A percentile compares a stretch with the other conserved stretches of the same genome.
phyloP scores from a whole-genome alignment of 2,113 vertebrate genomes.

The Craseonycteris thonglongyai region DNA sequence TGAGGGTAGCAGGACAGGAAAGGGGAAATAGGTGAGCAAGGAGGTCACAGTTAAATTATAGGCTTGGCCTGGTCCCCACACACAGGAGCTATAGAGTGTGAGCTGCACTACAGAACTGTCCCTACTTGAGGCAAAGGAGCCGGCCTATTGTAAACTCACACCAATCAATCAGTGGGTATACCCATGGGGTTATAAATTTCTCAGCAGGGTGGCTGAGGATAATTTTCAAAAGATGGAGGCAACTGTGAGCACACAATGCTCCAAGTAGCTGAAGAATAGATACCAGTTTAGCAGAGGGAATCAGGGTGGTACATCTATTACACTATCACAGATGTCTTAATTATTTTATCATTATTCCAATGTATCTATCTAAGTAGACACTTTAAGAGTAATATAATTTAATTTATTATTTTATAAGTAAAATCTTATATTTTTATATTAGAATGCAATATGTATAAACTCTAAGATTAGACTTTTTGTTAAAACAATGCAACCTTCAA shows the following conservation, averaged over 20 bases:
- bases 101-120: neutral
- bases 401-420: neutral
- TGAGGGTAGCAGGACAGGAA: neutral
- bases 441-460: neutral
- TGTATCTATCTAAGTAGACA: neutral
- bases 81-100: neutral
- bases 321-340: neutral
- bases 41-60: neutral
- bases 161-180: neutral
- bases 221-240: neutral
- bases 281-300: neutral
- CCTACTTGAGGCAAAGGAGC: neutral
- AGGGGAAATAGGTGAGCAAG: neutral
- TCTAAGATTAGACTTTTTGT: neutral
- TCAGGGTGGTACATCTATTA: neutral
- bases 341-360: neutral
- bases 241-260: neutral
- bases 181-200: neutral
- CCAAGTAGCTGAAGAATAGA: neutral
- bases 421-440: slow-evolving; percentile 39
- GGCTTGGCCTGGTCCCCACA: neutral
- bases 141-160: neutral
- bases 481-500: neutral
- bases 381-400: neutral
- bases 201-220: neutral